Conservation (phyloP, 2,888 invertebrate genomes). For the Hemithea aestivaria region DNA sequence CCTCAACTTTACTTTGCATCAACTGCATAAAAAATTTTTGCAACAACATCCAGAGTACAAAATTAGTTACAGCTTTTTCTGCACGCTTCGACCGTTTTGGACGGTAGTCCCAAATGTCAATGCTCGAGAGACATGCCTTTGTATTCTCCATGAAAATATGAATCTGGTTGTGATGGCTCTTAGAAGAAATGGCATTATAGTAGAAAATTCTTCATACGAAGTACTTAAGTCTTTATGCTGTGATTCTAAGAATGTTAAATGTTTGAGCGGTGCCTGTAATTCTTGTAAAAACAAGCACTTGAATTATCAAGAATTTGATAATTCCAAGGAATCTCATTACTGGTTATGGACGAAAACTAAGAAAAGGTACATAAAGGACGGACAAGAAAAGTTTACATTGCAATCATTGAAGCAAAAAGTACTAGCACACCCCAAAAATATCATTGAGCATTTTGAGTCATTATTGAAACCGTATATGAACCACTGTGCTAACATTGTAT, state of each 20-base stretch:
- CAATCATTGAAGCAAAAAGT: constrained; percentile 7
- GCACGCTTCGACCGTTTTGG: constrained; percentile 27
- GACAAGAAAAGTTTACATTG: constrained; percentile 12
- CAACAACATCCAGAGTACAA: background rate
- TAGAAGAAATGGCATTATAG: constrained; percentile 25
- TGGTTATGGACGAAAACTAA: constrained; percentile 9
- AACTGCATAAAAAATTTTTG: constrained; percentile 1
- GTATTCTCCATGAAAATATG: constrained; percentile 26
- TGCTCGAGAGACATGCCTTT: constrained; percentile 33
- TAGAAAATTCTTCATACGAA: constrained; percentile 28
- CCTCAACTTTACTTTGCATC: background rate
- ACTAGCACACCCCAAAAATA: constrained; percentile 4
- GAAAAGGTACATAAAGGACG: constrained; percentile 8
- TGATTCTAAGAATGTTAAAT: constrained; percentile 25
- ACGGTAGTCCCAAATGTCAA: constrained; percentile 25
- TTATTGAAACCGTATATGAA: constrained; percentile 7
- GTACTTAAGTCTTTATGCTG: constrained; percentile 24
- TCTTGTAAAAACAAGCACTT: constrained; percentile 23
- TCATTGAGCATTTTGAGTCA: constrained; percentile 11
- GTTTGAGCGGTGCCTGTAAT: constrained; percentile 26
- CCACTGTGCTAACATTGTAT: constrained; percentile 12
- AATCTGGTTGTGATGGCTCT: constrained; percentile 25
- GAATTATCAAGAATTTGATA: constrained; percentile 16
- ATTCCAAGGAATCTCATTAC: constrained; percentile 3
- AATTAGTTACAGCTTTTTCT: constrained; percentile 14